Base-by-base conservation (phyloP, 2,888 invertebrate genomes). In the Drosophila acutilabella region DNA sequence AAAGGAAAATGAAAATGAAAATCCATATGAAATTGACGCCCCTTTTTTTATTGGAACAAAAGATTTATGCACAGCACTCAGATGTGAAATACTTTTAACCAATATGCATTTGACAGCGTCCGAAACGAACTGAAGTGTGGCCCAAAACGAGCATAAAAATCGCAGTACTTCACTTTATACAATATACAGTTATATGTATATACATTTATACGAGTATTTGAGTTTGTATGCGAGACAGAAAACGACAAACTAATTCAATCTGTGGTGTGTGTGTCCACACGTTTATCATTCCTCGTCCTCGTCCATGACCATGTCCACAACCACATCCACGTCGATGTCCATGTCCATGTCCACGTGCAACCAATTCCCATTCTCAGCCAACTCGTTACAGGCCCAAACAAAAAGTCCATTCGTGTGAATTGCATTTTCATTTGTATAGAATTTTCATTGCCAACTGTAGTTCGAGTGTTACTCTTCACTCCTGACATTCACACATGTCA, bases 341-440 rank as follows among this genome's bases (percentile, higher is more conserved):
- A 30, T 26, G 26, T 26, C 7, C 26, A 26, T 30, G 30, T 16
- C 14, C 33, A 52, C 53, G 50, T 18, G 42, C 52, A 18, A 30
- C 45, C 57, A 47, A 45, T 60, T 61, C 47, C 26, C 44, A 14
- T 38, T 58, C 47, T 48, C 57, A 45, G 51, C 54, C 45, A 11
- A 11, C 51, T 42, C 47, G 75, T 54, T 64, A 45, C 61, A 64
- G 50, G 59, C 51, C 76, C 64, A 70, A 79, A 60, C 71, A 69
- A 67, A 66, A 62, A 66, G 48, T 72, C 59, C 53, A 65, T 83
- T 81, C 84, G 84, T 84, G 88, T 81, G 81, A 87, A 87, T 87
- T 83, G 89, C 84, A 83, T 83, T 83, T 83, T 83, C 87, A 88
- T 83, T 86, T 88, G 87, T 88, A 83, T 88, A 83, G 83, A 83